Evolutionary conservation across 2,888 invertebrate species (phyloP).

Genomic region (Synanthedon vespiformis): DNA sequence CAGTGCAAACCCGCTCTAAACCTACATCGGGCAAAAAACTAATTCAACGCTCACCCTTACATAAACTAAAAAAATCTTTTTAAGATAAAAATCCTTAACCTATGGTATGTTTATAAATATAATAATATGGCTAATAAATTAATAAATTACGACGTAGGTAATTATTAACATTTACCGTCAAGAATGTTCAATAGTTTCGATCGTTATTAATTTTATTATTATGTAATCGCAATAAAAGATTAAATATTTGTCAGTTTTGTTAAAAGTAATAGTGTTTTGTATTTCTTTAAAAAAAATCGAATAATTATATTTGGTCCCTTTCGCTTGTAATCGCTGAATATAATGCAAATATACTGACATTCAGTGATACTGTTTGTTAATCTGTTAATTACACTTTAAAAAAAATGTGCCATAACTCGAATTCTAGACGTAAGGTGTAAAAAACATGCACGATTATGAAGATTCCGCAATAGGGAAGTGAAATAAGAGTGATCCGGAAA

Average conservation of each 20-base stretch:
- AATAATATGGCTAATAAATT: constrained; percentile 65
- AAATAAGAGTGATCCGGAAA: neutral
- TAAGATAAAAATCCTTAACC: constrained; percentile 66
- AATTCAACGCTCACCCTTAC: constrained; percentile 66
- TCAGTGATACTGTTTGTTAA: constrained; percentile 40
- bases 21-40: constrained; percentile 38
- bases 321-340: constrained; percentile 64
- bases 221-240: constrained; percentile 23
- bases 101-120: constrained; percentile 71
- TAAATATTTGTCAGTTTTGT: constrained; percentile 51
- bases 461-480: neutral
- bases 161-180: constrained; percentile 39
- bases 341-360: constrained; percentile 30
- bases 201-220: constrained; percentile 18
- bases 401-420: constrained; percentile 19
- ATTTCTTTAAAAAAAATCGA: constrained; percentile 29
- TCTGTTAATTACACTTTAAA: constrained; percentile 41
- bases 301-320: constrained; percentile 63
- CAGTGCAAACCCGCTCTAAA: constrained; percentile 31
- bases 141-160: constrained; percentile 44
- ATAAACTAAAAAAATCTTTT: constrained; percentile 63
- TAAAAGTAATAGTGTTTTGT: constrained; percentile 37
- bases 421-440: constrained; percentile 26
- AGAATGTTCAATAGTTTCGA: constrained; percentile 48
- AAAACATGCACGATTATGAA: constrained; percentile 33